Evolutionary conservation across 2,888 invertebrate genomes (phyloP), one percentile per base, ranked within the genome.

Genomic region (Caenorhabditis afra): DNA sequence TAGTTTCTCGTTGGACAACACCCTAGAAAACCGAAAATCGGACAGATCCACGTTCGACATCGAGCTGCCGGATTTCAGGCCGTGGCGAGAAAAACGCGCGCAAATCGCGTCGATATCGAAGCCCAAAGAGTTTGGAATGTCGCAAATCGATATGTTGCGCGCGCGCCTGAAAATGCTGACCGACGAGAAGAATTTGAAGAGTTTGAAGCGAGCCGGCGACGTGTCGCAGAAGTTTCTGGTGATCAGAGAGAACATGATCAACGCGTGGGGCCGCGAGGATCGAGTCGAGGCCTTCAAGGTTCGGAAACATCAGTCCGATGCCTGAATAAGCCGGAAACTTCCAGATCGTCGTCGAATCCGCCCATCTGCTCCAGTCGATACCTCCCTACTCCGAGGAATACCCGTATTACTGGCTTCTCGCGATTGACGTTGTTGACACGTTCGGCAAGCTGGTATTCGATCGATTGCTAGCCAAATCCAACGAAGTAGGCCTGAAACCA

Each of bases 401-500:
- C 45, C 74, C 81, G 0, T 96, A 96, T 91, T 97, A 98, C 92
- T 99, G 96, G 93, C 95, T 97, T 41, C 93, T 98, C 16, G 94
- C 98, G 67, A 96, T 96, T 12, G 97, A 99, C 91, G 95, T 97
- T 85, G 92, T 99, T 84, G 97, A 98, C 91, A 95, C 94, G 82
- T 98, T 99, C 92, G 92, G 92, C 0, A 94, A 94, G 90, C 92
- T 97, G 76, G 96, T 97, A 0, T 96, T 94, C 90, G 94, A 95
- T 81, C 93, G 97, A 81, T 92, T 97, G 22, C 93, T 94, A 88
- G 93, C 93, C 35, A 96, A 96, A 58, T 83, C 86, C 0, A 81
- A 84, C 59, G 78, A 86, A 65, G 83, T 82, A 35, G 22, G 47
- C 37, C n/a, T n/a, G n/a, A n/a, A n/a, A n/a, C n/a, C n/a, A n/a